These are phyloP conservation scores for Eilema sororculum DNA, from an alignment of 2,888 invertebrate genomes.

Conservation along the genomic window DNA sequence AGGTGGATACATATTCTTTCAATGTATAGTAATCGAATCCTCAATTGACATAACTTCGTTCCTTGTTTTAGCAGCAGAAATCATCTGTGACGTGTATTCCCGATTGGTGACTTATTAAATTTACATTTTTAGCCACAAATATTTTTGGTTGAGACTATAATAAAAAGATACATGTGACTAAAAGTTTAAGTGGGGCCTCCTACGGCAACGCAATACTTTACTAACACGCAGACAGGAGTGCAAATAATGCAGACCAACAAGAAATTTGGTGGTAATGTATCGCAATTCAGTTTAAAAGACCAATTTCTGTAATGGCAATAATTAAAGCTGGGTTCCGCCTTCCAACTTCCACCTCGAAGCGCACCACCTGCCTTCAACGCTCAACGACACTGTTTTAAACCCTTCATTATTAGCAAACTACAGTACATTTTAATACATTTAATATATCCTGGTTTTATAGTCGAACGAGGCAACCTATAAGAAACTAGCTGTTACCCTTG, in stretches of 20 bases:
- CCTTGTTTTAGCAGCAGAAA: no score
- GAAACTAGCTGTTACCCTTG: neutral
- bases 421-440: constrained; percentile 9
- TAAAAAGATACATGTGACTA: no score
- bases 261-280: constrained; percentile 69
- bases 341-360: constrained; percentile 45
- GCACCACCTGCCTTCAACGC: constrained; percentile 35
- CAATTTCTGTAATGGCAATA: constrained; percentile 76
- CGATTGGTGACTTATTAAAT: no score
- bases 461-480: neutral
- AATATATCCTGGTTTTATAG: neutral
- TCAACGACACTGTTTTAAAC: constrained; percentile 40
- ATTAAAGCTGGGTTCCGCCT: constrained; percentile 64
- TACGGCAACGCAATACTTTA: neutral
- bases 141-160: neutral
- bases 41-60: no score
- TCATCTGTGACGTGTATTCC: no score
- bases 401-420: constrained; percentile 27
- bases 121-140: no score
- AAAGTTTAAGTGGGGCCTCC: neutral
- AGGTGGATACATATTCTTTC: no score
- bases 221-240: no score
- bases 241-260: neutral
- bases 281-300: constrained; percentile 71
- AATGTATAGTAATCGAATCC: no score